Base-by-base conservation (phyloP, 2,797 vertebrate genomes). In the Chelon auratus region DNA sequence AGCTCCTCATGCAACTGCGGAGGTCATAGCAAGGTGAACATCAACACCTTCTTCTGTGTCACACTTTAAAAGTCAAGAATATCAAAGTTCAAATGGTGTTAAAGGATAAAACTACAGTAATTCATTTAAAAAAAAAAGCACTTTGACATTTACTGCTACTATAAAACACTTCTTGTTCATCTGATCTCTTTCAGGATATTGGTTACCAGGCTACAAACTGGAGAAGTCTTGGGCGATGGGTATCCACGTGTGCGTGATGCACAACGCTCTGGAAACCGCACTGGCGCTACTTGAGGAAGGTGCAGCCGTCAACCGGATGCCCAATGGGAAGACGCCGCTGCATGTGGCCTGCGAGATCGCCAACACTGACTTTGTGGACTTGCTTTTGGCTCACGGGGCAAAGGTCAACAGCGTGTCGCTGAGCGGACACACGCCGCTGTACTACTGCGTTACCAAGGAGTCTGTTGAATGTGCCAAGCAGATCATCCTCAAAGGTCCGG, bases 221-320 rank as follows among this genome's bases (percentile, higher is more conserved):
- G 96, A 98, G 78, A 95, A 91, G 64, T 99, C 97, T 6, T 99
- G 97, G 97, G 97, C 97, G 0, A 98, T 96, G 62, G 97, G 94
- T 2, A 89, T 99, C 56, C 98, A 99, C 15, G 93, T 99, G 4
- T 96, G 97, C 18, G 95, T 96, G 80, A 94, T 97, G 93, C 94
- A 96, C 55, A 96, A 97, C 7, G 94, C 97, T 0, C 70, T 97
- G 85, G 97, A 97, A 77, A 94, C 95, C 0, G 95, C 97, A 1
- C 53, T 80, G 10, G 93, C 96, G 13, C 94, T 99, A 5, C 90
- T 99, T 69, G 87, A 96, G 69, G 93, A 95, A 61, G 95, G 97
- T 3, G 97, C 97, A 0, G 93, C 96, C 0, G 83, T 99, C 88
- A 97, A 98, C 93, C 93, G 86, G 51, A 95, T 93, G 78, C 97